Conservation (phyloP, 2,797 vertebrate species). For the Platyrinchus mystaceus region DNA sequence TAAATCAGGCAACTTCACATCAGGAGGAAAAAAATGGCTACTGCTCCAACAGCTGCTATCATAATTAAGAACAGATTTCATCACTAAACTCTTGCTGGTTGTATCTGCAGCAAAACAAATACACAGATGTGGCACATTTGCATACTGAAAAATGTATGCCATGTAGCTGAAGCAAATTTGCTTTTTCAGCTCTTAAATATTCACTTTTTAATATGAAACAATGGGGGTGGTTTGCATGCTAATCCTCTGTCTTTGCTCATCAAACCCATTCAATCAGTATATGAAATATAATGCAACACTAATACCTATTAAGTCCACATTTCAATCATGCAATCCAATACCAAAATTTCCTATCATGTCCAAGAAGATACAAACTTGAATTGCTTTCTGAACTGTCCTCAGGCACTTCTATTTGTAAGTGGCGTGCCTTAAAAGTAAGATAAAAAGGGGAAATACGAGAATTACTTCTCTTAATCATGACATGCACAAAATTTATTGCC, state of each 20-base stretch:
- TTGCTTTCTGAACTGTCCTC: constrained; percentile 30
- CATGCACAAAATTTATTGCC: constrained; percentile 63
- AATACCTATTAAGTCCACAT: constrained; percentile 38
- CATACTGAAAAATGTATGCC: constrained; percentile 67
- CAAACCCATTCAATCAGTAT: constrained; percentile 50
- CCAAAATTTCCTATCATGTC: constrained; percentile 34
- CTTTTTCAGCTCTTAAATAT: constrained; percentile 70
- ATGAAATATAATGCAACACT: constrained; percentile 30
- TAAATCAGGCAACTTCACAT: constrained; percentile 79
- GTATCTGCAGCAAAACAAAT: constrained; percentile 80
- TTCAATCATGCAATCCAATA: constrained; percentile 43
- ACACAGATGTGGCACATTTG: constrained; percentile 80
- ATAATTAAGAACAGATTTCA: constrained; percentile 86
- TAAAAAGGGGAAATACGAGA: constrained; percentile 25
- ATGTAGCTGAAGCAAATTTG: constrained; percentile 68
- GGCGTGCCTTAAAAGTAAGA: constrained; percentile 43
- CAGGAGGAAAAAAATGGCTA: constrained; percentile 73
- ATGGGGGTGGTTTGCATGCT: constrained; percentile 56
- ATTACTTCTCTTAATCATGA: constrained; percentile 61
- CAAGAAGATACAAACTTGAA: constrained; percentile 46
- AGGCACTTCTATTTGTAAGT: constrained; percentile 12
- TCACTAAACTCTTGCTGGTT: constrained; percentile 79
- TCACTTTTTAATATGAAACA: constrained; percentile 68
- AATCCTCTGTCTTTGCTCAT: constrained; percentile 54
- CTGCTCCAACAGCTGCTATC: constrained; percentile 79